These are phyloP conservation scores for Epirrita christyi DNA, from an alignment of 2,888 invertebrate species.

Conservation along the genomic window DNA sequence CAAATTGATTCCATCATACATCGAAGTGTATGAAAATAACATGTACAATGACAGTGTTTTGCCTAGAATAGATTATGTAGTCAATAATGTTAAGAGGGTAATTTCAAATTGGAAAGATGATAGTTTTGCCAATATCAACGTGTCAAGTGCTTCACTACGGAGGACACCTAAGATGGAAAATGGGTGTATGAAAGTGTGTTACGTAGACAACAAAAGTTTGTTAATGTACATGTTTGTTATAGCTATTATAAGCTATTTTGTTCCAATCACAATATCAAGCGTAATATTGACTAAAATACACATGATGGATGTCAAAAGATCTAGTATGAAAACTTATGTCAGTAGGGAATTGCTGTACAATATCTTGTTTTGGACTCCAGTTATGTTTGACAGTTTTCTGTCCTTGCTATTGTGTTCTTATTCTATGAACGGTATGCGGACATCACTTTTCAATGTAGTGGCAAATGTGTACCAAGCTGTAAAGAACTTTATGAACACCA, in stretches of 20 bases:
- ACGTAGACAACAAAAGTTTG: constrained; percentile 66
- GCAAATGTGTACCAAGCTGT: constrained; percentile 76
- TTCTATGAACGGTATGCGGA: constrained; percentile 61
- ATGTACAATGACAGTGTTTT: constrained; percentile 46
- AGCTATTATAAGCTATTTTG: constrained; percentile 67
- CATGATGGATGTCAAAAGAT: constrained; percentile 59
- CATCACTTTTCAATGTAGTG: constrained; percentile 69
- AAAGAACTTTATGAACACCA: constrained; percentile 74
- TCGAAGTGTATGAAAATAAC: constrained; percentile 57
- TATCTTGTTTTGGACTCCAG: constrained; percentile 76
- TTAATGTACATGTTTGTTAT: constrained; percentile 69
- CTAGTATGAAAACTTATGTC: constrained; percentile 63
- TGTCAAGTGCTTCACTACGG: constrained; percentile 49
- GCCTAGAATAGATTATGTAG: constrained; percentile 53
- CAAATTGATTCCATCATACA: constrained; percentile 55
- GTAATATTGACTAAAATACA: constrained; percentile 74
- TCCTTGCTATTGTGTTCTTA: constrained; percentile 72
- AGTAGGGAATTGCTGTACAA: constrained; percentile 73
- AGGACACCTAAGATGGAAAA: constrained; percentile 53
- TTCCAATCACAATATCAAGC: constrained; percentile 74
- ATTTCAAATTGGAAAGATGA: constrained; percentile 59
- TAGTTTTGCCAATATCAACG: constrained; percentile 48
- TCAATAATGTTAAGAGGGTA: constrained; percentile 65
- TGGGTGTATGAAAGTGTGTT: constrained; percentile 71
- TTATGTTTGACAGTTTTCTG: constrained; percentile 75